Conservation (phyloP, 2,888 invertebrate genomes). For the Himalopsyche kuldschensis region DNA sequence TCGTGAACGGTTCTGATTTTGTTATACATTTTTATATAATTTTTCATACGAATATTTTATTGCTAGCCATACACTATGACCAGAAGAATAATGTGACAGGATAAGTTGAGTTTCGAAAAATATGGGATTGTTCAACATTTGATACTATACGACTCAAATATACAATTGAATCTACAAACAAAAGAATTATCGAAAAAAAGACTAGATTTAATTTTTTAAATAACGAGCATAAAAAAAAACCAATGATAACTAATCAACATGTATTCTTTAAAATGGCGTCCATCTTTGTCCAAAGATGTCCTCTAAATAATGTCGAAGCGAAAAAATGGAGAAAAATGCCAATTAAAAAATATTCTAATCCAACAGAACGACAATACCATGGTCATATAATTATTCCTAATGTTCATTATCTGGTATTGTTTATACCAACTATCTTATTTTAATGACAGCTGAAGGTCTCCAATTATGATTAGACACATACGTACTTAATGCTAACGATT, state of each 20-base stretch:
- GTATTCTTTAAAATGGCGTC: neutral
- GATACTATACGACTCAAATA: too few species aligned
- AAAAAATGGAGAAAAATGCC: neutral
- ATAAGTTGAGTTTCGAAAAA: too few species aligned
- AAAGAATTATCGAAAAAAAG: conserved; percentile 26
- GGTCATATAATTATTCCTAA: neutral
- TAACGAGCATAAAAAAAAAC: neutral
- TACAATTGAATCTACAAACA: conserved; percentile 3
- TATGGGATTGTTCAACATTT: too few species aligned
- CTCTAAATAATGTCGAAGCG: neutral
- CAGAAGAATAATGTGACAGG: too few species aligned
- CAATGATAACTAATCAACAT: neutral
- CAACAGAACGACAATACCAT: neutral
- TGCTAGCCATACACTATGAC: too few species aligned
- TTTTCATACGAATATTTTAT: too few species aligned
- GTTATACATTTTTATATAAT: too few species aligned
- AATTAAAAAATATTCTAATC: neutral
- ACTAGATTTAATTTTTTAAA: neutral
- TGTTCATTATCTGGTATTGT: neutral
- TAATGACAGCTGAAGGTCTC: neutral
- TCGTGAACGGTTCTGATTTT: too few species aligned
- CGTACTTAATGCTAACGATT: neutral
- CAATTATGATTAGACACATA: neutral
- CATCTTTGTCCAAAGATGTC: neutral
- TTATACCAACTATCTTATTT: neutral